Percentiles rank a stretch among this genome's conserved stretches.
These are phyloP conservation scores for Pardalotus punctatus DNA, from an alignment of 2,113 vertebrate species.

Conservation along the genomic window DNA sequence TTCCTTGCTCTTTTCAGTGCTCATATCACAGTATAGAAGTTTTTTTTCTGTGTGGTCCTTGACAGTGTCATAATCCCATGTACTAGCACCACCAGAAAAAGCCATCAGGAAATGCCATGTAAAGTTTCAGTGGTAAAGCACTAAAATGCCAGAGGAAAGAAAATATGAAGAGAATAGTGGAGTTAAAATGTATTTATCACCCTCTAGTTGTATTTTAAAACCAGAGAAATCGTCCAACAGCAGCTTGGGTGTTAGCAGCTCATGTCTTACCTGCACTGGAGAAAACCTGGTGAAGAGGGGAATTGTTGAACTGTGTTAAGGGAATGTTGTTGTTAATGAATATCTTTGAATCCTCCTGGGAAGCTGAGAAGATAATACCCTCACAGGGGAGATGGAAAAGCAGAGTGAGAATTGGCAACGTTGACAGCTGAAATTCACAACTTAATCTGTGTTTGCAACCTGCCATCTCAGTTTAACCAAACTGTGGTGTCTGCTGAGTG, in stretches of 20 bases:
- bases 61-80: neutral
- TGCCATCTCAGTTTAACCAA: neutral
- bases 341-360: neutral
- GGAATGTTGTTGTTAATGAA: neutral
- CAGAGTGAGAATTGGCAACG: rapidly evolving
- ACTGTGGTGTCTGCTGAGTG: neutral
- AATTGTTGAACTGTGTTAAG: neutral
- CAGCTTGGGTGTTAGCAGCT: neutral
- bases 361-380: neutral
- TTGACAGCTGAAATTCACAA: neutral
- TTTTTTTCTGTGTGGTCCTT: neutral
- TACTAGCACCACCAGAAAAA: neutral
- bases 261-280: neutral
- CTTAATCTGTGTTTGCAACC: neutral
- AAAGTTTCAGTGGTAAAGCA: neutral
- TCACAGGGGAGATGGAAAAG: neutral
- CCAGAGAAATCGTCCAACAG: neutral
- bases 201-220: neutral
- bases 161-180: neutral
- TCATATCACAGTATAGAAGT: neutral
- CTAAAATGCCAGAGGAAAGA: neutral
- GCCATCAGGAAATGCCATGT: neutral
- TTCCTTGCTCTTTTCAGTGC: neutral
- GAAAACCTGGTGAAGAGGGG: neutral
- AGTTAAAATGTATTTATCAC: neutral